Percentiles rank a stretch among this genome's conserved stretches.
These are phyloP conservation scores for Falco berigora DNA, from an alignment of 2,797 vertebrate species.

Conservation along the genomic window DNA sequence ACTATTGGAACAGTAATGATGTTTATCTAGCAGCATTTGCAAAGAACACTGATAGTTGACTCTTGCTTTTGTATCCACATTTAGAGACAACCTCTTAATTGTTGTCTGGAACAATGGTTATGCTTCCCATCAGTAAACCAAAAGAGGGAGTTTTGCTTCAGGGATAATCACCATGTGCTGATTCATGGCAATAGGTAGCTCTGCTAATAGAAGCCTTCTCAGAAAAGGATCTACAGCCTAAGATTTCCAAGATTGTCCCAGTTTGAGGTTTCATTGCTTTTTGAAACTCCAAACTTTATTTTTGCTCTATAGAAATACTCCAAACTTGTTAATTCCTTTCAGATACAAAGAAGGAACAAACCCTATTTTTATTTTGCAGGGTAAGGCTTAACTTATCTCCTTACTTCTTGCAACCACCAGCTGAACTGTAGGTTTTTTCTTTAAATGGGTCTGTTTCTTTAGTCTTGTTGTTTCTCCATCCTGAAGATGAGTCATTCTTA, in stretches of 20 bases:
- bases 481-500: background rate
- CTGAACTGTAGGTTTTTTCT: background rate
- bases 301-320: background rate
- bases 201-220: background rate
- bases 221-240: background rate
- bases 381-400: background rate
- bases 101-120: background rate
- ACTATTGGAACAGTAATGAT: background rate
- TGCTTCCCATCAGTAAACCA: background rate
- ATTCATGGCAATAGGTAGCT: background rate
- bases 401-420: background rate
- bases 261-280: background rate
- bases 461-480: background rate
- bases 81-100: background rate
- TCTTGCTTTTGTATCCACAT: background rate
- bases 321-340: background rate
- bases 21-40: background rate
- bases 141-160: background rate
- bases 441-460: background rate
- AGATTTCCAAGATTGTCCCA: background rate
- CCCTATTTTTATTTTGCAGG: background rate
- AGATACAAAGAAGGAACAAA: background rate
- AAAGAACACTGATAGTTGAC: background rate
- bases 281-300: background rate
- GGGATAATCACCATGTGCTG: background rate